A percentile compares a stretch with the other conserved stretches of the same genome.
Conservation (phyloP, 2,797 vertebrate genomes). For the Scyliorhinus canicula region DNA sequence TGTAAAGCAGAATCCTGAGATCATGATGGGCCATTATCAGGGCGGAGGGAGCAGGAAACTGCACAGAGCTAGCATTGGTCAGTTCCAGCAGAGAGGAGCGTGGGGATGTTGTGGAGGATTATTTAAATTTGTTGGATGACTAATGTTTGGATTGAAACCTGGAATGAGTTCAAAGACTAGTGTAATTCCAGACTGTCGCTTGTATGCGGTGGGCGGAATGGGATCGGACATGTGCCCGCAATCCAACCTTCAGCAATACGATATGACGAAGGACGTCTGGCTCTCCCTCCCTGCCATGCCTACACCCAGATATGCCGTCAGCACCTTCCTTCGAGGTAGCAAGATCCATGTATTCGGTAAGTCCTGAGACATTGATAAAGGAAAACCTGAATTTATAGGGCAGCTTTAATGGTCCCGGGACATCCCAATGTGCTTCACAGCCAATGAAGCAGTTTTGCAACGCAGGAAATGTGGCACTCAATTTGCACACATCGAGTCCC, state of each 20-base stretch:
- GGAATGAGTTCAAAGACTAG: not conserved
- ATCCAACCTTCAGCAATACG: conserved; percentile 86
- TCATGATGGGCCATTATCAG: not conserved
- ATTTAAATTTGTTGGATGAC: not conserved
- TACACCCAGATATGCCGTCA: conserved; percentile 84
- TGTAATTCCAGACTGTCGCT: conserved; percentile 68
- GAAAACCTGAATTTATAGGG: not conserved
- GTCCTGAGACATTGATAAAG: not conserved
- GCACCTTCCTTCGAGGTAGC: conserved; percentile 72
- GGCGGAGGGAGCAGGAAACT: not conserved
- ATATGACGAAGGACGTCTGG: conserved; percentile 92
- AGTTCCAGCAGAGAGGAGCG: fast-evolving
- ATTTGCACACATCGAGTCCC: not conserved
- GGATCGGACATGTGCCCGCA: conserved; percentile 82
- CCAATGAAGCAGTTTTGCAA: not conserved
- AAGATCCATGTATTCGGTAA: conserved; percentile 92
- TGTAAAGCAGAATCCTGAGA: not conserved
- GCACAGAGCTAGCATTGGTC: not conserved
- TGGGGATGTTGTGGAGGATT: not conserved
- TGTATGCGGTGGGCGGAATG: conserved; percentile 87
- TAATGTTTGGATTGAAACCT: not conserved
- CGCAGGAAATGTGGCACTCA: not conserved
- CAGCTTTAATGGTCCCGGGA: too few species aligned
- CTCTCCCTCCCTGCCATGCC: conserved; percentile 85
- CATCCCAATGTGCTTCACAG: not conserved